A percentile compares a stretch with the other conserved stretches of the same genome.
Evolutionary conservation across 2,797 vertebrate genomes (phyloP).

Genomic region (Salmo trutta): DNA sequence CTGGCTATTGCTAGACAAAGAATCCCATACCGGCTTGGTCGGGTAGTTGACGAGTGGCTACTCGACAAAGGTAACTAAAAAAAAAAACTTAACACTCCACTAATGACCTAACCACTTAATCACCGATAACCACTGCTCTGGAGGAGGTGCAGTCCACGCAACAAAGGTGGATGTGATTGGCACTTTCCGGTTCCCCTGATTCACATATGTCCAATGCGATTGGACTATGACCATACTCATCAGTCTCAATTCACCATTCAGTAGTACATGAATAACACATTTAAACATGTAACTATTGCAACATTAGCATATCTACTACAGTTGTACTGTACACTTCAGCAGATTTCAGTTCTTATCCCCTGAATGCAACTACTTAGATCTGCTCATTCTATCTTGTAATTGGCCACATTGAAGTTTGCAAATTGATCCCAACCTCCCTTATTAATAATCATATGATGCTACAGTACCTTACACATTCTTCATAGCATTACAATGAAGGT

Average conservation of each 20-base stretch:
- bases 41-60: slow-evolving; percentile 99
- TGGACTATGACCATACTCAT: background rate
- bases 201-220: background rate
- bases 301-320: background rate
- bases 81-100: slow-evolving; percentile 84
- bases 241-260: too few species aligned
- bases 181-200: slow-evolving; percentile 20
- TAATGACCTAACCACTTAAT: slow-evolving; percentile 78
- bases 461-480: background rate
- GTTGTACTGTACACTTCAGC: background rate
- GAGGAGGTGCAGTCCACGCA: slow-evolving; percentile 81
- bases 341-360: background rate
- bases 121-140: slow-evolving; percentile 77
- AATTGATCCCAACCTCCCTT: background rate
- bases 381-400: background rate
- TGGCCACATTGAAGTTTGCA: background rate
- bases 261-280: background rate
- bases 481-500: background rate
- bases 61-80: slow-evolving; percentile 99
- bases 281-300: background rate
- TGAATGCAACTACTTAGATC: background rate
- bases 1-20: slow-evolving; percentile 99
- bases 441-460: background rate
- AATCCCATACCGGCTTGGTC: slow-evolving; percentile 98
- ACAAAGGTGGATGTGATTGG: slow-evolving; percentile 48